Base-by-base conservation (phyloP, 2,113 vertebrate species). In the Casuarius casuarius region DNA sequence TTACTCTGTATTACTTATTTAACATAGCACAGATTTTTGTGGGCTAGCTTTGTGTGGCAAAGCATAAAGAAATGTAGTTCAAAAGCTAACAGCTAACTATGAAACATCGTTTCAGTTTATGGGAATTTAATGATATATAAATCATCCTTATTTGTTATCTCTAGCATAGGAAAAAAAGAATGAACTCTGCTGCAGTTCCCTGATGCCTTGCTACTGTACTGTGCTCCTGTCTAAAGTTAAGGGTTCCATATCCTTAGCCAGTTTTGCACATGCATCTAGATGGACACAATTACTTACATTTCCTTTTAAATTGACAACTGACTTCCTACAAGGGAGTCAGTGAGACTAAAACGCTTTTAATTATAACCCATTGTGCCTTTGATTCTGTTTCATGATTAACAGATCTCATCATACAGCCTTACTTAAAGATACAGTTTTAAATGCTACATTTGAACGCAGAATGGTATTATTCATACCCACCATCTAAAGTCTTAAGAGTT, bases 401-500 rank as follows among this genome's bases (percentile, higher is more conserved):
- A 95, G 65, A 89, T 90, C 42, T 94, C 80, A 76, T 73, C 14
- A 86, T 35, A 94, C 62, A 90, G 35, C 75, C 56, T 77, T 48
- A 92, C 62, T 92, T 73, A 88, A 97, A 96, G 95, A 97, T 92
- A 87, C 56, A 91, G 68, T 90, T 93, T 94, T 74, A 95, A 97
- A 94, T 95, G 87, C 83, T 97, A 97, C 92, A 97, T 95, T 90
- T 51, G 77, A 96, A 94, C 66, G 70, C 96, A 87, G 74, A 84
- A 94, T n/a, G 73, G 46, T 2, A 40, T 20, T 46, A 67, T 63
- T 91, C 68, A 83, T 46, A 61, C 72, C n/a, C 79, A 62, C 42
- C 42, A 35, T 9, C 73, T 28, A 80, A 82, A 77, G 70, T 38
- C 77, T 66, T 78, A 84, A 84, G 42, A 86, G 72, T 52, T 86